A percentile compares a stretch with the other conserved stretches of the same genome.
Conservation (phyloP, 2,888 invertebrate genomes). For the Masnerella sp. region DNA sequence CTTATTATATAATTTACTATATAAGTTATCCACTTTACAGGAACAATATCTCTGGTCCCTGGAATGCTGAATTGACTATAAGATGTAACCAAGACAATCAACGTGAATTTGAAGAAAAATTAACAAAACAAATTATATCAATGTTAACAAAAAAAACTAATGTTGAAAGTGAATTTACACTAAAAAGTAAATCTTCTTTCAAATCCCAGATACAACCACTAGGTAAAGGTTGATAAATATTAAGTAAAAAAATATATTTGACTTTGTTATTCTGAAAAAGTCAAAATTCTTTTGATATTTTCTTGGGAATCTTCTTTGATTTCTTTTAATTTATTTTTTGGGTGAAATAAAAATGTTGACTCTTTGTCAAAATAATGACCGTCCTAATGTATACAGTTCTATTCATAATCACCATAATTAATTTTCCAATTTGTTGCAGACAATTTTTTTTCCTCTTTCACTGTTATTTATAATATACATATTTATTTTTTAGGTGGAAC, state of each 20-base stretch:
- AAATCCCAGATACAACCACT: slow-evolving; percentile 69
- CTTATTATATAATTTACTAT: neutral
- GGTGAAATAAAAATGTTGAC: neutral
- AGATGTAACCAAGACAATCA: slow-evolving; percentile 94
- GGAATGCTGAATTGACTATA: slow-evolving; percentile 87
- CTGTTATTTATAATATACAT: slow-evolving; percentile 1
- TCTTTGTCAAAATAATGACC: too few species aligned
- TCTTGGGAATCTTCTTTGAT: neutral
- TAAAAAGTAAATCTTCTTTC: slow-evolving; percentile 62
- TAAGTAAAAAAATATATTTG: neutral
- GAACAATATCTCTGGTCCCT: slow-evolving; percentile 81
- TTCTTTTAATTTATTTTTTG: neutral
- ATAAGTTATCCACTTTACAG: slow-evolving; percentile 47
- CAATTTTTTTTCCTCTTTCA: too few species aligned
- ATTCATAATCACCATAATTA: too few species aligned
- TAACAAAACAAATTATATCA: slow-evolving; percentile 83
- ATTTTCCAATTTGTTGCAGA: too few species aligned
- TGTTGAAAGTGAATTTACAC: slow-evolving; percentile 64
- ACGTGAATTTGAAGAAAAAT: slow-evolving; percentile 88
- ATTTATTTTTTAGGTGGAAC: slow-evolving; percentile 81
- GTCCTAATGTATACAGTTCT: too few species aligned
- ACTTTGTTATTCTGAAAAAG: neutral
- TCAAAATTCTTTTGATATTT: neutral
- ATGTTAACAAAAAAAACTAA: slow-evolving; percentile 80
- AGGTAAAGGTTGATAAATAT: slow-evolving; percentile 62